Percentiles rank a stretch among this genome's conserved stretches.
These are phyloP conservation scores for Ashinkailepas kermadecensis DNA, from an alignment of 2,888 invertebrate species.

Conservation along the genomic window DNA sequence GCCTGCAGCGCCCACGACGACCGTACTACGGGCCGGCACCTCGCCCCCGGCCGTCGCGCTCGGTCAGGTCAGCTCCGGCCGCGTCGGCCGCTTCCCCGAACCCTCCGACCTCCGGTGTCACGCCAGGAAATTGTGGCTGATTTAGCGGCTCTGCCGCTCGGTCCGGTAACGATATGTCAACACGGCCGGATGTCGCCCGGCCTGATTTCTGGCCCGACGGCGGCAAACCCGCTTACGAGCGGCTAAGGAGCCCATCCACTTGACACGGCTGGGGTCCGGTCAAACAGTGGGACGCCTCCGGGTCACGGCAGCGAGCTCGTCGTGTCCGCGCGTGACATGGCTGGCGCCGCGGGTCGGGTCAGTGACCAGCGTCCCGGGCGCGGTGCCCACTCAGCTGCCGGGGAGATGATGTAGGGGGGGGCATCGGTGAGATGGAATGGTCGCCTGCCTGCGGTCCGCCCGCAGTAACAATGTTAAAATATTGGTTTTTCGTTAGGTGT, in stretches of 20 bases:
- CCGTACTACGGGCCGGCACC: neutral
- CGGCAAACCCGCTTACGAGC: neutral
- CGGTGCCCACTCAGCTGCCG: too few species aligned
- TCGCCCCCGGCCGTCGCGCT: neutral
- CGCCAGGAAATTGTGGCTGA: neutral
- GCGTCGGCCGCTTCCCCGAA: neutral
- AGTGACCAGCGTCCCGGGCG: too few species aligned
- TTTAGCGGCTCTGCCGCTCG: neutral
- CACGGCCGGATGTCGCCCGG: neutral
- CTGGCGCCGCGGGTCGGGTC: too few species aligned
- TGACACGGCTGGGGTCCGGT: too few species aligned
- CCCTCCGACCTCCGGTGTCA: neutral
- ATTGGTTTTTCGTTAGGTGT: too few species aligned
- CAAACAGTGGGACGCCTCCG: too few species aligned
- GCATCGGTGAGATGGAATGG: too few species aligned
- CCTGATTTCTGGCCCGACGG: neutral
- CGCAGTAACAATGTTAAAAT: too few species aligned
- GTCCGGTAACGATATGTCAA: conserved; percentile 3
- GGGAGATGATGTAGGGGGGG: too few species aligned
- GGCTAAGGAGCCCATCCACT: neutral
- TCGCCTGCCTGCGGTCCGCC: too few species aligned
- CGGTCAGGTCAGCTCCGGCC: neutral
- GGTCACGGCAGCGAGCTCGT: too few species aligned
- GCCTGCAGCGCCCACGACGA: neutral
- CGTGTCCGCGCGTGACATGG: too few species aligned